A percentile compares a stretch with the other conserved stretches of the same genome.
Evolutionary conservation across 2,113 vertebrate genomes (phyloP).

Genomic region (Ceuthmochares aereus): DNA sequence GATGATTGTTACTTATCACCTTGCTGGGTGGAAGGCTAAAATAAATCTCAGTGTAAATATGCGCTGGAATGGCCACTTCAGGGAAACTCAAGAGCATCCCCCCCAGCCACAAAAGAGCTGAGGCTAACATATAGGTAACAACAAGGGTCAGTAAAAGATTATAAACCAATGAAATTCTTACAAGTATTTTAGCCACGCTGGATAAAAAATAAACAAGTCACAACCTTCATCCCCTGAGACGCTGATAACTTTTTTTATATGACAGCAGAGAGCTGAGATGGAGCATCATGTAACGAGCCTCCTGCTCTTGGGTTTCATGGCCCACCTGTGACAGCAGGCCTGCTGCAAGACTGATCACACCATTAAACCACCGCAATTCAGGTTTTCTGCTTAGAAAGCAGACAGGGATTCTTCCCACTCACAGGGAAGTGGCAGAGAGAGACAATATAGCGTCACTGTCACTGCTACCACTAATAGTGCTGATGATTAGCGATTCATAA

Average conservation of each 20-base stretch:
- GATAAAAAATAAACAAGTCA: not conserved
- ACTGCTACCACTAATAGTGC: not conserved
- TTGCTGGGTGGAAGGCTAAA: not conserved
- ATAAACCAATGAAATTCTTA: not conserved
- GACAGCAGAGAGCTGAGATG: not conserved
- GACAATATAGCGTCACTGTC: not conserved
- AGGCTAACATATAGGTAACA: not conserved
- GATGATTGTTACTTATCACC: not conserved
- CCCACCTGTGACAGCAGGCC: not conserved
- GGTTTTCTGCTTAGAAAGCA: not conserved
- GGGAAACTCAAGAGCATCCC: not conserved
- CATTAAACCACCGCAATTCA: not conserved
- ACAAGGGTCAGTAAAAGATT: not conserved
- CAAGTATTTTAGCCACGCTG: not conserved
- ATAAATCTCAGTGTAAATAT: not conserved
- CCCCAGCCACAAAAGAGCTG: not conserved
- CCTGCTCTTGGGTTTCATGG: not conserved
- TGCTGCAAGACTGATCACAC: not conserved
- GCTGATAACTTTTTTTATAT: not conserved
- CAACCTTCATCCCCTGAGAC: not conserved
- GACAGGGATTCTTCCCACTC: not conserved
- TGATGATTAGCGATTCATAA: not conserved
- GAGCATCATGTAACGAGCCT: not conserved
- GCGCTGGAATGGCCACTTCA: not conserved
- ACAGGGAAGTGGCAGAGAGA: not conserved